Evolutionary conservation across 2,888 invertebrate species (phyloP).

Genomic region (Mythimna lalbum): DNA sequence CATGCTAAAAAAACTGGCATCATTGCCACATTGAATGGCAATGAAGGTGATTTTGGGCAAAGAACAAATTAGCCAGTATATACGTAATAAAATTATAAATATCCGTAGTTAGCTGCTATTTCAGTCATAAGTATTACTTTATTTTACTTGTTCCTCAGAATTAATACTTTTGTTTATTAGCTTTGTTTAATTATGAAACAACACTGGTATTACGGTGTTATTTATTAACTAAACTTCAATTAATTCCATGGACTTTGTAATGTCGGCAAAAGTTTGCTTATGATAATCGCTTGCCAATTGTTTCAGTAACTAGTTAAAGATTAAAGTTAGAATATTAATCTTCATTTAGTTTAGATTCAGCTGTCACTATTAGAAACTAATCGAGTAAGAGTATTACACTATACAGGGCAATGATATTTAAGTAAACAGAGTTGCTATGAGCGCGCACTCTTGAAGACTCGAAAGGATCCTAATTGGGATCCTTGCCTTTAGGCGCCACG

Average conservation of each 20-base stretch:
- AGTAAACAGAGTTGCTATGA: no score
- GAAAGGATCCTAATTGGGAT: no score
- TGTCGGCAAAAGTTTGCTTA: conserved; percentile 22
- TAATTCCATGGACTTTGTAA: conserved; percentile 21
- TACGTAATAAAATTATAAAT: no score
- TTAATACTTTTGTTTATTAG: conserved; percentile 9
- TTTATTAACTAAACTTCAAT: conserved; percentile 25
- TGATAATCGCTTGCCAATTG: conserved; percentile 28
- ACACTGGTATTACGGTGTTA: conserved; percentile 23
- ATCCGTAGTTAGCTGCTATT: neutral
- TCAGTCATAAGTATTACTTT: conserved; percentile 4
- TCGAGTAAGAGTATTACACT: neutral
- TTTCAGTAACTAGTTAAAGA: conserved; percentile 19
- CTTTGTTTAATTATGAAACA: conserved; percentile 21
- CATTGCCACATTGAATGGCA: no score
- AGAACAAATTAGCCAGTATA: no score
- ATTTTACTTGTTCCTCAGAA: conserved; percentile 1
- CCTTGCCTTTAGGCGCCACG: no score
- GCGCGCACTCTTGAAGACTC: no score
- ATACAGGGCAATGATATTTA: no score
- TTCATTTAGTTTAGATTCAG: conserved; percentile 10
- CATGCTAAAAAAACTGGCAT: no score
- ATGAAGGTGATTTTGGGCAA: no score
- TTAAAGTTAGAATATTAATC: conserved; percentile 11
- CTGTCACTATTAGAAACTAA: conserved; percentile 10